A percentile compares a stretch with the other conserved stretches of the same genome.
Conservation (phyloP, 2,797 vertebrate genomes). For the Gymnocypris eckloni region DNA sequence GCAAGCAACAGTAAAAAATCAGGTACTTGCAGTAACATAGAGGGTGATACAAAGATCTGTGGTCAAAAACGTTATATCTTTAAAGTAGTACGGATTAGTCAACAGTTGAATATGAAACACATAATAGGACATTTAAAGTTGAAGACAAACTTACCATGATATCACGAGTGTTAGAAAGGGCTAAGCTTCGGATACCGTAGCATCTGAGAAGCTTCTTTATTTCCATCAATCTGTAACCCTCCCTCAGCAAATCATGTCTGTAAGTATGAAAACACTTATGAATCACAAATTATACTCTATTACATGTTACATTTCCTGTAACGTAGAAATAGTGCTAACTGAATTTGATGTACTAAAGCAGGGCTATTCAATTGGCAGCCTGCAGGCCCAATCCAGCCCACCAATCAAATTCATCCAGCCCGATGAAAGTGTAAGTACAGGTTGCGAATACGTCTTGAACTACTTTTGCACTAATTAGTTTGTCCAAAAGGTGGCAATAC, state of each 20-base stretch:
- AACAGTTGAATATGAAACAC: not conserved
- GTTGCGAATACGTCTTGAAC: too few relatives aligned
- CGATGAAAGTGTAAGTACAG: too few relatives aligned
- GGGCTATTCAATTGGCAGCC: too few relatives aligned
- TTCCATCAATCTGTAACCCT: conserved; percentile 93
- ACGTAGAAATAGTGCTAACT: not conserved
- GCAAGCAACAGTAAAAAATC: not conserved
- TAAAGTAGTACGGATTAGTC: not conserved
- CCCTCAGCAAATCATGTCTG: conserved; percentile 91
- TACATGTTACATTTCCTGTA: not conserved
- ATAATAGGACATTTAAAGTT: not conserved
- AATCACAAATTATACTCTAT: not conserved
- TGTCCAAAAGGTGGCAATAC: too few relatives aligned
- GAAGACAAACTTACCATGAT: conserved; percentile 81
- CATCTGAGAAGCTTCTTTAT: conserved; percentile 91
- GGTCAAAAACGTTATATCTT: not conserved
- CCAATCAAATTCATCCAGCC: too few relatives aligned
- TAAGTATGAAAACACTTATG: not conserved
- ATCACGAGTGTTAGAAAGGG: conserved; percentile 84
- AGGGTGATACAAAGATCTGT: not conserved
- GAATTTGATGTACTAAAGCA: not conserved
- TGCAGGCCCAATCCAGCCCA: too few relatives aligned
- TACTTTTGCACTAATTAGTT: too few relatives aligned
- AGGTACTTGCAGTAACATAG: not conserved
- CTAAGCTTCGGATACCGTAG: conserved; percentile 92